Percentiles rank a stretch among this genome's conserved stretches.
Conservation (phyloP, 92 coral and sea anemone genomes). For the Paramuricea clavata region DNA sequence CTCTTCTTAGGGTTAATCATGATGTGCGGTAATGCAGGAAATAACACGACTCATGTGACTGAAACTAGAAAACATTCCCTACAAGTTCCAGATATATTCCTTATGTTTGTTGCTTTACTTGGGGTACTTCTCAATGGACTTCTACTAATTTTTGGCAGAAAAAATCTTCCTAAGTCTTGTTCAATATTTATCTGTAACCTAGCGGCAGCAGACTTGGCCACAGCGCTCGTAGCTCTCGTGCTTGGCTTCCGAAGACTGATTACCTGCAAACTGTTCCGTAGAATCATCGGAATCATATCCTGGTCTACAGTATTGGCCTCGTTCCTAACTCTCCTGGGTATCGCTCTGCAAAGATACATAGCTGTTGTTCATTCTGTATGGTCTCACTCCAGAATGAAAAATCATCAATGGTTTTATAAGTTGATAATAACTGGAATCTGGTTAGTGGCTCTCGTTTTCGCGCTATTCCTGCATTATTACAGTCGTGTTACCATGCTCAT, state of each 20-base stretch:
- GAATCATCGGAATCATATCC: background rate
- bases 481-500: background rate
- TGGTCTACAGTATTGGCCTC: slow-evolving; percentile 29
- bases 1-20: background rate
- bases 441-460: background rate
- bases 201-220: slow-evolving; percentile 28
- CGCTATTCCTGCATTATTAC: background rate
- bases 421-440: background rate
- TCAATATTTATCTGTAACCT: slow-evolving; percentile 15
- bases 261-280: background rate
- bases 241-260: slow-evolving; percentile 10
- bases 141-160: slow-evolving; percentile 5
- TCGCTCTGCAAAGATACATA: slow-evolving; percentile 25
- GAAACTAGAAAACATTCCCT: background rate
- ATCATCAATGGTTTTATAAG: slow-evolving; percentile 1
- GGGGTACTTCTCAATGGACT: slow-evolving; percentile 36
- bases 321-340: slow-evolving; percentile 18
- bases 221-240: background rate
- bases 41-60: background rate
- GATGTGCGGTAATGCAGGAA: background rate
- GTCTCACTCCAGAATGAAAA: slow-evolving; percentile 23
- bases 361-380: slow-evolving; percentile 33
- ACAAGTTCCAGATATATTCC: slow-evolving; percentile 15
- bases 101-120: slow-evolving; percentile 12
- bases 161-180: slow-evolving; percentile 14